Base-by-base conservation (phyloP, 2,797 vertebrate genomes). In the Aulostomus chinensis region DNA sequence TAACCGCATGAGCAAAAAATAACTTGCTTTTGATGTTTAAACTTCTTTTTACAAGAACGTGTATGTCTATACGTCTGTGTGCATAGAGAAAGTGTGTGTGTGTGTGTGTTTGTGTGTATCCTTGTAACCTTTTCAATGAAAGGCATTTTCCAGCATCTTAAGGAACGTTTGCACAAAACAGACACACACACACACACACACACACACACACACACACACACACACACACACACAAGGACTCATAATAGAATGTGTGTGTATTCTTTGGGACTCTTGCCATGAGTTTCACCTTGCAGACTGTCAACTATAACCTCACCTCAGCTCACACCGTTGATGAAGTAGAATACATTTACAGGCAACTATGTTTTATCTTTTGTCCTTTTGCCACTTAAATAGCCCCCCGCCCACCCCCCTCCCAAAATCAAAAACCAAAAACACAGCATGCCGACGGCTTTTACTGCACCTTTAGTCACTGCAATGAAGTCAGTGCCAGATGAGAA, bases 241-340 rank as follows among this genome's bases (percentile, higher is more conserved):
- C 40, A 68, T 73, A 70, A 75, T 61, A 61, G 52, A 77, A 78
- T 69, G 25, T 25, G 47, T 16, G 29, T 60, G 42, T 61, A 57
- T 68, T 70, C 70, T 42, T 64, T 52, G 50, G 73, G 63, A 65
- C 33, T 68, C 62, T n/a, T 62, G 73, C 74, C 71, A 76, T 55
- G 68, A 39, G 40, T 76, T 82, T 82, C 69, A 85, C 79, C 68
- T 70, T 86, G 72, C 60, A 58, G 24, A 33, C 33, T 50, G 46
- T 62, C 68, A 59, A 56, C 64, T 31, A 46, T 58, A 63, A 65
- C 61, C 47, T 61, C 40, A 69, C 51, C 25, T 64, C 35, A 39
- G 25, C 52, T 60, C 29, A 50, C 58, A 68, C 26, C 43, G 46
- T 52, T 63, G 53, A 76, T 78, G 26, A 56, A 69, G 66, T 30